Conservation (phyloP, 2,797 vertebrate species). For the Gymnodraco acuticeps region DNA sequence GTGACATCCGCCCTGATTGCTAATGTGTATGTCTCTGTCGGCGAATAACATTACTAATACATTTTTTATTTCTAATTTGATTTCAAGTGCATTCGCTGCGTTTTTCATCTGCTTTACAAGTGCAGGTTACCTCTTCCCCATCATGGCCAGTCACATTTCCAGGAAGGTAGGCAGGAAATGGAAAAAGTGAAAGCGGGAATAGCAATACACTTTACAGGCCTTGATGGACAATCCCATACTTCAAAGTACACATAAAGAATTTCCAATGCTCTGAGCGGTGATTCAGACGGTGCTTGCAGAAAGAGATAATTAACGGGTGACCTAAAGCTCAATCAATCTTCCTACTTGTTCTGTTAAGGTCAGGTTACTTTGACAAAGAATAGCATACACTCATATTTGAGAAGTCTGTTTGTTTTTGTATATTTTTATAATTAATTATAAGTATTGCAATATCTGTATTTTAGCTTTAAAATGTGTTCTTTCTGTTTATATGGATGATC, state of each 20-base stretch:
- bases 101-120: constrained; percentile 1
- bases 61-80: constrained; percentile 7
- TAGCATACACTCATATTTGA: background rate
- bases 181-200: background rate
- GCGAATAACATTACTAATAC: background rate
- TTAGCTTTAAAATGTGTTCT: background rate
- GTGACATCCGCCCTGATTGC: constrained; percentile 10
- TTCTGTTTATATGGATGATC: background rate
- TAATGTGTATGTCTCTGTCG: constrained; percentile 7
- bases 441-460: too few species aligned
- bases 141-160: background rate
- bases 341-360: background rate
- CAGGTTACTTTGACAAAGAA: constrained; percentile 12
- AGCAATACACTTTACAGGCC: background rate
- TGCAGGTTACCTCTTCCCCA: background rate
- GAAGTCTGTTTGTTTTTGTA: background rate
- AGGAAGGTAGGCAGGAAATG: background rate
- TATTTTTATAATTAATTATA: too few species aligned
- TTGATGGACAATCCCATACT: background rate
- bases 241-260: background rate
- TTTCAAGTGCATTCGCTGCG: background rate
- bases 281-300: background rate
- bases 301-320: background rate
- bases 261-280: background rate
- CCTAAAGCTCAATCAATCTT: background rate